phyloP scores from a whole-genome alignment of 2,888 invertebrate species.

The Diadegma fenestrale region DNA sequence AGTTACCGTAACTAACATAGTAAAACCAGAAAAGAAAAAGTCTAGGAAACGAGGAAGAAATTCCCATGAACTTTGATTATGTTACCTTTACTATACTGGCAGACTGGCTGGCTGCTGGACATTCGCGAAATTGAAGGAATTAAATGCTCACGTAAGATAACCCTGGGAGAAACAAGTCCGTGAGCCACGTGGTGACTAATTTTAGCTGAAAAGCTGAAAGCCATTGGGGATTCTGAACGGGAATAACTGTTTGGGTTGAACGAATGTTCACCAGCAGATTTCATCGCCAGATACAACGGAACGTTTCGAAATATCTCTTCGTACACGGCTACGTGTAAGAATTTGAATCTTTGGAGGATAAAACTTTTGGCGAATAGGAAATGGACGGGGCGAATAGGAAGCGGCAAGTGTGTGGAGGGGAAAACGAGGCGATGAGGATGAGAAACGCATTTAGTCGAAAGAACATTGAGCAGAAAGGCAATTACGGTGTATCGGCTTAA shows the following conservation, averaged over 20 bases:
- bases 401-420: slow-evolving; percentile 46
- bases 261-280: slow-evolving; percentile 7
- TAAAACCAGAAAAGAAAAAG: slow-evolving; percentile 73
- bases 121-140: slow-evolving; percentile 82
- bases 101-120: slow-evolving; percentile 77
- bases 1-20: slow-evolving; percentile 59
- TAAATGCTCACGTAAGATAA: slow-evolving; percentile 81
- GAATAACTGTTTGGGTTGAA: background rate
- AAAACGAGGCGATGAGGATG: slow-evolving; percentile 56
- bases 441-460: slow-evolving; percentile 60
- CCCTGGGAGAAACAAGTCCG: slow-evolving; percentile 68
- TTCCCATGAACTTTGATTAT: slow-evolving; percentile 83
- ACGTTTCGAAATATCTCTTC: background rate
- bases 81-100: slow-evolving; percentile 76
- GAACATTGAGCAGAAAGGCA: slow-evolving; percentile 74
- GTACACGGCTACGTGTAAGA: slow-evolving; percentile 2
- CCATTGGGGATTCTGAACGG: slow-evolving; percentile 12
- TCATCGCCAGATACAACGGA: background rate
- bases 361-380: slow-evolving; percentile 55
- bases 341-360: slow-evolving; percentile 19
- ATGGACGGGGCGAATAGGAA: slow-evolving; percentile 47
- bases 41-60: slow-evolving; percentile 72
- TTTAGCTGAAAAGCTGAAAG: slow-evolving; percentile 76
- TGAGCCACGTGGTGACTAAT: slow-evolving; percentile 71
- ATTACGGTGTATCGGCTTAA: slow-evolving; percentile 77